These are phyloP conservation scores for Karalla daura DNA, from an alignment of 2,797 vertebrate genomes.

Conservation along the genomic window DNA sequence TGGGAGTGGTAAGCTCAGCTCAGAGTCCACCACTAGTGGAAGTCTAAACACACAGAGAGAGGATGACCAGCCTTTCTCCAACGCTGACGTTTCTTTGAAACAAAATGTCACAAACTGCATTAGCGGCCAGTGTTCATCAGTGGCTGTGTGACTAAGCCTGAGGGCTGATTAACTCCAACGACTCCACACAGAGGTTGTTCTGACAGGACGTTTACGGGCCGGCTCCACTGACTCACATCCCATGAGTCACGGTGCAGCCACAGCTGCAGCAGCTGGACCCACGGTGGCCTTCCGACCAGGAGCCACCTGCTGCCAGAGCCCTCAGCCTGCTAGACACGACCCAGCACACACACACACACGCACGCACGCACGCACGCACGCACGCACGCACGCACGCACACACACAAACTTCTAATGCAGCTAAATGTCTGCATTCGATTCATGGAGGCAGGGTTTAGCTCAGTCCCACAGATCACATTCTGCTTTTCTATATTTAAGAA, in stretches of 20 bases:
- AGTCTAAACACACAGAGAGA: slow-evolving; percentile 26
- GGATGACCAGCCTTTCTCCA: not conserved
- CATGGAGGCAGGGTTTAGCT: not conserved
- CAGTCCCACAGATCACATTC: not conserved
- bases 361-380: too few relatives aligned
- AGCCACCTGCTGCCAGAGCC: not conserved
- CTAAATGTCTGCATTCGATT: not conserved
- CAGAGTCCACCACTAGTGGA: not conserved
- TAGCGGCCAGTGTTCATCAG: not conserved
- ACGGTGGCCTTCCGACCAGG: not conserved
- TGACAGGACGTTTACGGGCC: slow-evolving; percentile 7
- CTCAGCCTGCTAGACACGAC: too few relatives aligned
- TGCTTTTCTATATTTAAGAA: not conserved
- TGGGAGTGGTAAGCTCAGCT: not conserved
- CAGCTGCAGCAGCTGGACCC: slow-evolving; percentile 6
- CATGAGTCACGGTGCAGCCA: slow-evolving; percentile 27
- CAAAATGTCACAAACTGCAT: slow-evolving; percentile 4
- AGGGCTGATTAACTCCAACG: not conserved
- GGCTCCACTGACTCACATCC: slow-evolving; percentile 35
- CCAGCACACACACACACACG: too few relatives aligned
- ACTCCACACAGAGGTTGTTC: not conserved
- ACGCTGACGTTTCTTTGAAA: not conserved
- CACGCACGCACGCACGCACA: too few relatives aligned
- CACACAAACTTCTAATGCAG: too few relatives aligned
- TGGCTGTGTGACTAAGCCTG: slow-evolving; percentile 26